Conservation (phyloP, 2,797 vertebrate species). For the Caiman crocodilus region DNA sequence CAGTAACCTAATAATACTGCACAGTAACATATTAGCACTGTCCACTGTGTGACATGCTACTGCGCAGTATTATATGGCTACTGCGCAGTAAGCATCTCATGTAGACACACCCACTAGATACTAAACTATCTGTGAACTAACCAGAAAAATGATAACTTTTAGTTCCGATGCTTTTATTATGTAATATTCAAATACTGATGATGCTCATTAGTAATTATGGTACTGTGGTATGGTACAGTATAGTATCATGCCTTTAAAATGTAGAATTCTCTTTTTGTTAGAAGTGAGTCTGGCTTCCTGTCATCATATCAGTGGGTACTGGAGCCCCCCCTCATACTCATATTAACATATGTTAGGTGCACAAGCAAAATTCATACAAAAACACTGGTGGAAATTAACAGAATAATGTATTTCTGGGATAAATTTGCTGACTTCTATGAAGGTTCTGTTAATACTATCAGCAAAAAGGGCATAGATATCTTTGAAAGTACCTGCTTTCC, state of each 20-base stretch:
- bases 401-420: accelerated
- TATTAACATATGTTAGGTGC: accelerated
- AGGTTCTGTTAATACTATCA: background rate
- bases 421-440: accelerated
- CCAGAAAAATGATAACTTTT: background rate
- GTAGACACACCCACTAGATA: too few species aligned
- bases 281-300: background rate
- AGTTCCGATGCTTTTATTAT: background rate
- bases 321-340: background rate
- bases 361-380: background rate
- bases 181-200: background rate
- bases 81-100: too few species aligned
- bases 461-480: accelerated
- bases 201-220: background rate
- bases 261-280: background rate
- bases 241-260: background rate
- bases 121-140: too few species aligned
- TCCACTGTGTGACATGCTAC: too few species aligned
- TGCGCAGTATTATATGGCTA: too few species aligned
- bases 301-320: background rate
- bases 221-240: too few species aligned
- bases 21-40: too few species aligned
- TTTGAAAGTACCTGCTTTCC: background rate
- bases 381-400: accelerated
- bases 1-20: too few species aligned